Evolutionary conservation across 2,797 vertebrate species (phyloP).

Genomic region (Intellagama lesueurii): DNA sequence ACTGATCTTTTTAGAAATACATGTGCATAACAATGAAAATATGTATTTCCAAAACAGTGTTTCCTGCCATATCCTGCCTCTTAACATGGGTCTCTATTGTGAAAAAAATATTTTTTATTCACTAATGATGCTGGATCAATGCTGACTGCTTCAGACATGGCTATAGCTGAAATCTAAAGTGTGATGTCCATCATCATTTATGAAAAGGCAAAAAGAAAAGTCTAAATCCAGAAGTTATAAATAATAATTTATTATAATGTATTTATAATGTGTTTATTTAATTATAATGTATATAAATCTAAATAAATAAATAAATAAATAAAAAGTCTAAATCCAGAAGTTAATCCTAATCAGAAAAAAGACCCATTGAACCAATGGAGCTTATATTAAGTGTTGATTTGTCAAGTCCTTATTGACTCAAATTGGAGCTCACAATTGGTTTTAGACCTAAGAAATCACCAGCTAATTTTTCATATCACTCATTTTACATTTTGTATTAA

Average conservation of each 20-base stretch:
- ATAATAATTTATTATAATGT: no score
- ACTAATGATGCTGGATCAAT: neutral
- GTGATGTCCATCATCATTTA: neutral
- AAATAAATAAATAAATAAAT: no score
- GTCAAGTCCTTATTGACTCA: no score
- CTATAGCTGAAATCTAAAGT: constrained; percentile 5
- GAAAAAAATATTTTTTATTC: neutral
- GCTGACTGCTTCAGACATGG: neutral
- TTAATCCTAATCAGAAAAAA: no score
- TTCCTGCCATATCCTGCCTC: neutral
- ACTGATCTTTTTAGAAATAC: neutral
- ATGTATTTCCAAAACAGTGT: neutral
- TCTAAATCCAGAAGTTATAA: no score
- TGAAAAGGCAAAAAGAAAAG: neutral
- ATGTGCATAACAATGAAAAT: neutral
- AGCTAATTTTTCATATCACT: neutral
- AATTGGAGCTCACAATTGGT: no score
- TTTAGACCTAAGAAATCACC: neutral
- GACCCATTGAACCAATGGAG: no score
- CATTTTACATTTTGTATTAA: neutral
- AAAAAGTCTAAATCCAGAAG: no score
- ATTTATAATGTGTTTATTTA: no score
- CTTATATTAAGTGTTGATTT: no score
- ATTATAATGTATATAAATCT: no score
- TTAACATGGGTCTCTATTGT: neutral